Conservation (phyloP, 1,140 invertebrate genomes). For the Alviniconcha marisindica region DNA sequence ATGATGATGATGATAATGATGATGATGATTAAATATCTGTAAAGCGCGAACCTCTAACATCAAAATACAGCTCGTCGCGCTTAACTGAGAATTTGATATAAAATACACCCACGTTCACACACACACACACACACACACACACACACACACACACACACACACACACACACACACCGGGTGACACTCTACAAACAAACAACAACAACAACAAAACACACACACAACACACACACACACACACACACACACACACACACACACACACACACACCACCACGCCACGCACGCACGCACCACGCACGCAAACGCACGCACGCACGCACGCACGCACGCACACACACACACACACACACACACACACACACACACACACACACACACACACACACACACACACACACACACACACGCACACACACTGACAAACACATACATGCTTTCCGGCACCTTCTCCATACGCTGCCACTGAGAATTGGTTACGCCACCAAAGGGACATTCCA, state of each 20-base stretch:
- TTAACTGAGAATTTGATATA: no score
- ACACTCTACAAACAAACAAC: no score
- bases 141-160: slow-evolving; percentile 26
- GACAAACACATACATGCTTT: neutral
- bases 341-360: slow-evolving; percentile 1
- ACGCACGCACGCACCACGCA: neutral
- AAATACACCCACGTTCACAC: no score
- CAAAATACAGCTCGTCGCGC: no score
- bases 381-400: slow-evolving; percentile 26
- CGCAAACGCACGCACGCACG: slow-evolving; percentile 1
- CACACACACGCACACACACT: neutral
- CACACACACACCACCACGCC: slow-evolving; percentile 22
- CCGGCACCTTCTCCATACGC: neutral
- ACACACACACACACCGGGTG: slow-evolving; percentile 33
- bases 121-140: neutral
- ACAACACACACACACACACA: neutral
- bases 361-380: slow-evolving; percentile 27
- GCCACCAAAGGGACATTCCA: no score
- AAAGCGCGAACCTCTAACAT: no score
- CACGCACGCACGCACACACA: slow-evolving; percentile 21
- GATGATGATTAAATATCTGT: no score
- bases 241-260: slow-evolving; percentile 18
- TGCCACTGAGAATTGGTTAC: neutral
- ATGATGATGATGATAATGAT: no score
- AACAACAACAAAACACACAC: neutral